phyloP scores from a whole-genome alignment of 2,797 vertebrate genomes.

The Anas flavirostris region DNA sequence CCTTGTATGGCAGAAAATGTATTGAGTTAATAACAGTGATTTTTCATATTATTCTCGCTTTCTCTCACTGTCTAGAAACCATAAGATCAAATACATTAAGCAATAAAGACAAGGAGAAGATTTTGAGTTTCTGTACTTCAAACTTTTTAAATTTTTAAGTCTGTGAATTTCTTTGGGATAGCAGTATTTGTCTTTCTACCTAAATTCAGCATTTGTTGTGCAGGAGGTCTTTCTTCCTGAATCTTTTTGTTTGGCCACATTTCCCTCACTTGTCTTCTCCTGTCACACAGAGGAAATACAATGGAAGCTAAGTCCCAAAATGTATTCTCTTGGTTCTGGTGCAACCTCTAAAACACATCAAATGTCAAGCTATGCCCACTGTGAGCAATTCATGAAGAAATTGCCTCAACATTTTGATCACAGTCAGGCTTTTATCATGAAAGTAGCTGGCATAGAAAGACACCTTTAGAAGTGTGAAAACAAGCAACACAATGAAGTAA shows the following conservation, averaged over 20 bases:
- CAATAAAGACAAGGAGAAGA: background rate
- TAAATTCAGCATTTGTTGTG: background rate
- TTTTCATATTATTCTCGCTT: background rate
- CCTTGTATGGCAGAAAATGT: background rate
- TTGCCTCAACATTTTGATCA: slow-evolving; percentile 51
- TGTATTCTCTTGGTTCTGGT: background rate
- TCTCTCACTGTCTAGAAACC: background rate
- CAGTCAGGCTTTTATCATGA: slow-evolving; percentile 47
- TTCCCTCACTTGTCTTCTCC: background rate
- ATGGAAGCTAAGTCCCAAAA: background rate
- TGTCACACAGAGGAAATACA: background rate
- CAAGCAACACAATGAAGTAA: slow-evolving; percentile 46
- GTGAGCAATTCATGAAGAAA: slow-evolving; percentile 52
- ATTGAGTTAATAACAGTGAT: background rate
- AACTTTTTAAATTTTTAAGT: background rate
- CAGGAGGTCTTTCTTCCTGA: background rate
- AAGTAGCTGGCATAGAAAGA: slow-evolving; percentile 44
- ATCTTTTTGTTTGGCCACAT: background rate
- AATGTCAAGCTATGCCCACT: slow-evolving; percentile 44
- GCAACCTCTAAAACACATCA: slow-evolving; percentile 35
- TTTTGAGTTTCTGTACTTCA: background rate
- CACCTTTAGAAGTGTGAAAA: slow-evolving; percentile 51
- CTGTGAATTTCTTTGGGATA: background rate
- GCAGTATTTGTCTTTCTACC: background rate
- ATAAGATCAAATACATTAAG: background rate